Evolutionary conservation across 2,888 invertebrate genomes (phyloP).

Genomic region (Trichopoda pennipes): DNA sequence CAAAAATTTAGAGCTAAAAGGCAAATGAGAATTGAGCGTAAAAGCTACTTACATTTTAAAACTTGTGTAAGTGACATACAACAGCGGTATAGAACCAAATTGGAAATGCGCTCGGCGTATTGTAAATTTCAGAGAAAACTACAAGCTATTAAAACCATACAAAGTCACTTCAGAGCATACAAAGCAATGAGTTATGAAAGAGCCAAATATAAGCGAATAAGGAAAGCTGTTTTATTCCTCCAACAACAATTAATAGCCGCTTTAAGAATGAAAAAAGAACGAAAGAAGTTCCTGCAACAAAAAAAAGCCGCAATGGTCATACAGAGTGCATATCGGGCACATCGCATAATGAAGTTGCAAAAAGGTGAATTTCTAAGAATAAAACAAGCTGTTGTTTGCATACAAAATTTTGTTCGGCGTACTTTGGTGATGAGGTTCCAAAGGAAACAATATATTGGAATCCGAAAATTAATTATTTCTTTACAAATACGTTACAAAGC

Average conservation of each 20-base stretch:
- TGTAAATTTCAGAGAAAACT: conserved; percentile 72
- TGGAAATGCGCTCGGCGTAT: conserved; percentile 70
- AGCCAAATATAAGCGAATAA: conserved; percentile 75
- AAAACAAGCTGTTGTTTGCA: conserved; percentile 57
- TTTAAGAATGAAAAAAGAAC: conserved; percentile 69
- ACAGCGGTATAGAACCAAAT: conserved; percentile 75
- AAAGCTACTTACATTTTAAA: conserved; percentile 70
- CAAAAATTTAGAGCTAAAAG: conserved; percentile 73
- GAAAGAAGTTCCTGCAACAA: conserved; percentile 60
- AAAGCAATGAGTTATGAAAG: conserved; percentile 75
- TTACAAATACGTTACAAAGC: conserved; percentile 77
- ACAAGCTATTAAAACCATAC: conserved; percentile 76
- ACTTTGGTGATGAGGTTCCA: conserved; percentile 75
- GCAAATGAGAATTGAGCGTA: conserved; percentile 73
- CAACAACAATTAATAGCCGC: conserved; percentile 79
- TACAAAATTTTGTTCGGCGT: conserved; percentile 76
- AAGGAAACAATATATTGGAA: conserved; percentile 72
- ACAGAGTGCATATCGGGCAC: conserved; percentile 45
- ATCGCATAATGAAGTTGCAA: conserved; percentile 51
- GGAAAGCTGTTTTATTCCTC: conserved; percentile 75
- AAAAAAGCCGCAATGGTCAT: conserved; percentile 66
- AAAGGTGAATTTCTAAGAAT: conserved; percentile 20
- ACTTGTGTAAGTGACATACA: conserved; percentile 76
- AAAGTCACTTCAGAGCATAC: conserved; percentile 73
- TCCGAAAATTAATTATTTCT: conserved; percentile 71